Base-by-base conservation (phyloP, 2,888 invertebrate genomes). In the Lochmaea crataegi region DNA sequence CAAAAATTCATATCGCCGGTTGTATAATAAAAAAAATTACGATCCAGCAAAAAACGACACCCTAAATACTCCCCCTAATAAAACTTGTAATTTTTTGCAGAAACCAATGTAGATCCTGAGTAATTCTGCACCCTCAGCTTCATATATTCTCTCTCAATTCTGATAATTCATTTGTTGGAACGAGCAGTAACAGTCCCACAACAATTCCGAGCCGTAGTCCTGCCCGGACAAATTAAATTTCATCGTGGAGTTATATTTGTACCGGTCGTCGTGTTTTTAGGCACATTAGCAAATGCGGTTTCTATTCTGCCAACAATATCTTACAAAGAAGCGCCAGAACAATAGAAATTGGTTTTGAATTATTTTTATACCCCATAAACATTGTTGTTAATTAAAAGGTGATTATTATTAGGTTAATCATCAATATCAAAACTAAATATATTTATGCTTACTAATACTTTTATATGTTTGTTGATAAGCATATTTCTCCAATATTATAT, bases 211-310 rank as follows among this genome's bases (percentile, higher is more conserved):
- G 12, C 61, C 56, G 60, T 67, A 70, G 69, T 58, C 68, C 53
- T 48, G 76, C 72, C 64, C 71, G 74, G 60, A 76, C 74, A 74
- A 76, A 76, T 76, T 74, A 74, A 74, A 76, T 76, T 76, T 72
- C 67, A 71, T 71, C 73, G 64, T 67, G 61, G 72, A 72, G 68
- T 74, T 76, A 72, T 71, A 72, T 60, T 68, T 71, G 63, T 69
- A 56, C 16, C 61, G 61, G 68, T 38, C 32, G 51, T 65, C 64
- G 58, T 69, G 72, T 74, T 76, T 74, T 74, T 72, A 72, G 63
- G 68, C 68, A 41, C 68, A 72, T 72, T 67, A 68, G 58, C 60
- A 65, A 71, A 71, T 76, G 72, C 65, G 70, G 71, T 71, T 53
- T 56, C 64, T 69, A 53, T 70, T 51, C 61, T 18, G 45, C 5